These are phyloP conservation scores for Coboldia fuscipes DNA, from an alignment of 1,140 invertebrate species.

Conservation along the genomic window DNA sequence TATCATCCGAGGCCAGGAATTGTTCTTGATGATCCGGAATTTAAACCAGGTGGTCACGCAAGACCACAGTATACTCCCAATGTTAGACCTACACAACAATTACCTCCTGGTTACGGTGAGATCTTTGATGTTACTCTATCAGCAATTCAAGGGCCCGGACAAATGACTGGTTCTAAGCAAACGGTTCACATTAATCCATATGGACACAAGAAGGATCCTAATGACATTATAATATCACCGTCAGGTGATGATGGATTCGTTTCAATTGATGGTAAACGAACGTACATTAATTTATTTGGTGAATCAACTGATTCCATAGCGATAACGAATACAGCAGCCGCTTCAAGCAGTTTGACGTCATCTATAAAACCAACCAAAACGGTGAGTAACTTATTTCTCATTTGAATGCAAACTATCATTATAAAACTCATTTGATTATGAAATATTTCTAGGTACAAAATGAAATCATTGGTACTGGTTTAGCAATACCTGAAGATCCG, in stretches of 20 bases:
- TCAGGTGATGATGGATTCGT: constrained; percentile 66
- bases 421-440: too few species aligned
- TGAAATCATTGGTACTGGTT: constrained; percentile 25
- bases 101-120: constrained; percentile 37
- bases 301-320: constrained; percentile 25
- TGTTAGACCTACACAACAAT: constrained; percentile 15
- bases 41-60: constrained; percentile 35
- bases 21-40: constrained; percentile 58
- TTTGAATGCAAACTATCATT: too few species aligned
- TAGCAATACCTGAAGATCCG: constrained; percentile 21
- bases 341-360: too few species aligned
- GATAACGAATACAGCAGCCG: constrained; percentile 11
- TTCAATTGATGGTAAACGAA: constrained; percentile 77
- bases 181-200: constrained; percentile 16
- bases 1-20: constrained; percentile 55
- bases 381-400: too few species aligned
- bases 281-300: constrained; percentile 66
- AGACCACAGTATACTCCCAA: constrained; percentile 20
- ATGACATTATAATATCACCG: constrained; percentile 53
- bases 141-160: constrained; percentile 60
- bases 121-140: constrained; percentile 75
- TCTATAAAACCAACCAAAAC: constrained; percentile 9
- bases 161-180: constrained; percentile 20
- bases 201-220: constrained; percentile 20
- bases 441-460: too few species aligned